phyloP scores from a whole-genome alignment of 92 coral and sea anemone species.

The Porites divaricata region DNA sequence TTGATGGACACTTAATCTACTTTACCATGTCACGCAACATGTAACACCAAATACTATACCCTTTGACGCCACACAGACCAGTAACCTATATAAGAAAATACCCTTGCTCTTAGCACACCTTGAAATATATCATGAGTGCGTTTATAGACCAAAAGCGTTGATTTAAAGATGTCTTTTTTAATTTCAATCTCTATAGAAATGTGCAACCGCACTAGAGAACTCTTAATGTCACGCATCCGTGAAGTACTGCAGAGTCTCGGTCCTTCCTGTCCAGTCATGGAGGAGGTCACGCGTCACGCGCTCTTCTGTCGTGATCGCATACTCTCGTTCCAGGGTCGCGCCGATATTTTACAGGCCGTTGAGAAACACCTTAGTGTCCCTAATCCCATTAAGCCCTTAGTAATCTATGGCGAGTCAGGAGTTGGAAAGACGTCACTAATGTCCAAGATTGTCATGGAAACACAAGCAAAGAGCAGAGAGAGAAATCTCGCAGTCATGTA shows the following conservation, averaged over 20 bases:
- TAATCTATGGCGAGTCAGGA: slow-evolving; percentile 67
- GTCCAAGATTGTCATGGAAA: slow-evolving; percentile 63
- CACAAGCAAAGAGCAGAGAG: slow-evolving; percentile 41
- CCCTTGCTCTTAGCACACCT: no score
- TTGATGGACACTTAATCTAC: slow-evolving; percentile 1
- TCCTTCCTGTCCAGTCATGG: slow-evolving; percentile 61
- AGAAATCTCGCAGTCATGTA: slow-evolving; percentile 56
- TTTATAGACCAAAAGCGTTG: no score
- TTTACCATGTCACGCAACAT: slow-evolving; percentile 5
- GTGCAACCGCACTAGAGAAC: slow-evolving; percentile 53
- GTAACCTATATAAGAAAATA: no score
- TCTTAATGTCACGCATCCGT: slow-evolving; percentile 45
- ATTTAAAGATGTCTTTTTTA: no score
- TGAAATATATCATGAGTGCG: no score
- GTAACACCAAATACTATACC: background rate
- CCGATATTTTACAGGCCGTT: slow-evolving; percentile 47
- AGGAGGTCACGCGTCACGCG: slow-evolving; percentile 69
- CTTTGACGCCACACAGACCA: no score
- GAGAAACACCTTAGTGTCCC: slow-evolving; percentile 39
- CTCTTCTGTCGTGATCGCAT: slow-evolving; percentile 71
- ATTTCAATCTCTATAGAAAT: slow-evolving; percentile 30
- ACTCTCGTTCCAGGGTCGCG: slow-evolving; percentile 64
- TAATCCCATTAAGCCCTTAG: slow-evolving; percentile 48
- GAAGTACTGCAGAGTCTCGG: slow-evolving; percentile 52
- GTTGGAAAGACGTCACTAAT: slow-evolving; percentile 69